These are phyloP conservation scores for Porites evermanni DNA, from an alignment of 92 coral and sea anemone species.

Conservation along the genomic window DNA sequence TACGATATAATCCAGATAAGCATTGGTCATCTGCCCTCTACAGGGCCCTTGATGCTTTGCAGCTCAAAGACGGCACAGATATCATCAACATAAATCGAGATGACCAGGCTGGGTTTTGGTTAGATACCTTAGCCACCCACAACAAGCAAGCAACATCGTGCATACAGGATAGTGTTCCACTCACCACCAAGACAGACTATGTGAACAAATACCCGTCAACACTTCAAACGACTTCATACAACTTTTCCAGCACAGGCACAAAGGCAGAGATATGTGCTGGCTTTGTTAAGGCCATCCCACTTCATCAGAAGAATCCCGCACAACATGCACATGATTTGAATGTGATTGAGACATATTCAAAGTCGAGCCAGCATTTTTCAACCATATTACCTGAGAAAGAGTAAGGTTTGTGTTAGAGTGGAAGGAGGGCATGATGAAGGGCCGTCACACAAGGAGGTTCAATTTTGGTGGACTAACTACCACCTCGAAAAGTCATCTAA, in stretches of 20 bases:
- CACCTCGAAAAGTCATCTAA: slow-evolving; percentile 28
- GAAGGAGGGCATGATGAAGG: slow-evolving; percentile 66
- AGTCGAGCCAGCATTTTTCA: slow-evolving; percentile 47
- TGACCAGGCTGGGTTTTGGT: slow-evolving; percentile 72
- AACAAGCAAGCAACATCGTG: slow-evolving; percentile 56
- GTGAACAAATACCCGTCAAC: slow-evolving; percentile 58
- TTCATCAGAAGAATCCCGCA: slow-evolving; percentile 57
- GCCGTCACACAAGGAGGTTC: slow-evolving; percentile 54
- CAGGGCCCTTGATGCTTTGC: slow-evolving; percentile 55
- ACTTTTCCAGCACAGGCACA: slow-evolving; percentile 41
- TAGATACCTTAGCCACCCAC: slow-evolving; percentile 69
- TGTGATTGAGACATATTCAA: slow-evolving; percentile 15
- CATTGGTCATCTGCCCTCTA: slow-evolving; percentile 66
- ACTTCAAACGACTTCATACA: slow-evolving; percentile 54
- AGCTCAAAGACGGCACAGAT: slow-evolving; percentile 69
- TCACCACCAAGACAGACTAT: slow-evolving; percentile 62
- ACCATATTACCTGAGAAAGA: slow-evolving; percentile 34
- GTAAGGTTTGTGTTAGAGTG: slow-evolving; percentile 31
- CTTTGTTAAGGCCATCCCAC: slow-evolving; percentile 57
- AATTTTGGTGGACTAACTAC: slow-evolving; percentile 53
- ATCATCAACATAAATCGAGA: slow-evolving; percentile 56
- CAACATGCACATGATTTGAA: slow-evolving; percentile 58
- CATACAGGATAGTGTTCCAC: slow-evolving; percentile 34
- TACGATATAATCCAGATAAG: slow-evolving; percentile 60
- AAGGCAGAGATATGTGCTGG: slow-evolving; percentile 68